Conservation (phyloP, 2,113 vertebrate species). For the Periophthalmodon schlosseri region DNA sequence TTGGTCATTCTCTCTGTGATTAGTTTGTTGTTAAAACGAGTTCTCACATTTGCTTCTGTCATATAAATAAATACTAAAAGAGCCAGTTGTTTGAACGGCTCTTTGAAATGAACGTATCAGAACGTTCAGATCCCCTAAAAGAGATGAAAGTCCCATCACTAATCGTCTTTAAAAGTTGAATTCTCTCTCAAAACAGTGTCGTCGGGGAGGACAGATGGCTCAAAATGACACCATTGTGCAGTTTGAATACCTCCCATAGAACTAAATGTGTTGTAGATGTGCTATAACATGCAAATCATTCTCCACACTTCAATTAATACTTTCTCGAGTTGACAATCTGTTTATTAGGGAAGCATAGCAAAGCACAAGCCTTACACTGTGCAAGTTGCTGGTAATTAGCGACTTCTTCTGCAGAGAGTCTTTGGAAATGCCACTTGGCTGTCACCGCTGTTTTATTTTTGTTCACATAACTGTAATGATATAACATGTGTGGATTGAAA, state of each 20-base stretch:
- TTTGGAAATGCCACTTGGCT: constrained; percentile 7
- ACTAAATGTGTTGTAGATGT: constrained; percentile 20
- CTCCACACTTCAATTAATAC: constrained; percentile 14
- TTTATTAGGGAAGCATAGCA: constrained; percentile 4
- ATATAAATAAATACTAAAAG: too few relatives aligned
- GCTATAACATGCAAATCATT: constrained; percentile 36
- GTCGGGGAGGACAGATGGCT: constrained; percentile 25
- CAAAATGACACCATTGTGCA: constrained; percentile 17
- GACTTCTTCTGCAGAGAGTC: constrained; percentile 16
- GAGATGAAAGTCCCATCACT: too few relatives aligned
- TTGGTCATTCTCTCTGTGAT: too few relatives aligned
- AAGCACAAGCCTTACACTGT: constrained; percentile 1
- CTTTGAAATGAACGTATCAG: too few relatives aligned
- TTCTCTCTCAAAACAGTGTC: constrained; percentile 33
- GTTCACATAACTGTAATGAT: not conserved
- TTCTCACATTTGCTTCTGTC: too few relatives aligned
- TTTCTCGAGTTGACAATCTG: not conserved
- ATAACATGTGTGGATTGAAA: not conserved
- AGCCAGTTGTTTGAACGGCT: too few relatives aligned
- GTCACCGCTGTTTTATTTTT: not conserved
- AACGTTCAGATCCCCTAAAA: too few relatives aligned
- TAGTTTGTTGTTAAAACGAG: too few relatives aligned
- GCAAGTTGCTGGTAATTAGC: constrained; percentile 16
- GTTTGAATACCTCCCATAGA: constrained; percentile 18
- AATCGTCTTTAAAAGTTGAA: constrained; percentile 6